Base-by-base conservation (phyloP, 92 coral and sea anemone species). In the Parazoanthus atlanticus region DNA sequence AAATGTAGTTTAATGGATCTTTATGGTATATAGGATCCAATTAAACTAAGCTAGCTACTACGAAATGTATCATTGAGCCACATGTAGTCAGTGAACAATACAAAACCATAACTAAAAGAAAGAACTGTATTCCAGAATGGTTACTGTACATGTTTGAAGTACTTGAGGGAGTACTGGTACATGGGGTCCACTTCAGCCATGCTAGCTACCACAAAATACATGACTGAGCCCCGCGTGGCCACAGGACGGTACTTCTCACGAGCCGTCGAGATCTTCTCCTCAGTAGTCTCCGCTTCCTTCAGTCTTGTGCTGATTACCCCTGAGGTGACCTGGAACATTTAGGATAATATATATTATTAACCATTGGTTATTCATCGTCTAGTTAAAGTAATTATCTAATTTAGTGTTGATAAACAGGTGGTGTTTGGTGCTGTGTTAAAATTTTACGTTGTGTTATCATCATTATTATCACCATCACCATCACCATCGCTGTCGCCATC, bases 191-290 rank as follows among this genome's bases (percentile, higher is more conserved):
- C 99, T 61, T 61, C 69, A 61, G 28, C 69, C 28, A 61, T 61
- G 28, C 69, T 61, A 4, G 69, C 69, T 61, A 97, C 99, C 23
- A 97, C 99, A 85, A 97, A 97, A 93, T 97, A 97, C 99, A 97
- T 97, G 40, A 97, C 99, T 33, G 99, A 97, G 8, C 99, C 99
- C 58, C 99, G 91, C 15, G 99, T 97, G 47, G 99, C 99, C 81
- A 97, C 99, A 0, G 98, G 99, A 41, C 99, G 92, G 88, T 97
- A 97, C 91, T 97, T 97, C 87, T 97, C 99, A 82, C 99, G 98
- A 1, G 99, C 99, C 10, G 80, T 58, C 28, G 96, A 91, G 83
- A 97, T 97, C 93, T 93, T 95, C 90, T 92, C 94, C 89, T 97
- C 99, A 32, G 99, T 97, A 70, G 84, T 95, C 93, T 97, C 99